Conservation (phyloP, 1,140 invertebrate genomes). For the Anthonomus grandis region DNA sequence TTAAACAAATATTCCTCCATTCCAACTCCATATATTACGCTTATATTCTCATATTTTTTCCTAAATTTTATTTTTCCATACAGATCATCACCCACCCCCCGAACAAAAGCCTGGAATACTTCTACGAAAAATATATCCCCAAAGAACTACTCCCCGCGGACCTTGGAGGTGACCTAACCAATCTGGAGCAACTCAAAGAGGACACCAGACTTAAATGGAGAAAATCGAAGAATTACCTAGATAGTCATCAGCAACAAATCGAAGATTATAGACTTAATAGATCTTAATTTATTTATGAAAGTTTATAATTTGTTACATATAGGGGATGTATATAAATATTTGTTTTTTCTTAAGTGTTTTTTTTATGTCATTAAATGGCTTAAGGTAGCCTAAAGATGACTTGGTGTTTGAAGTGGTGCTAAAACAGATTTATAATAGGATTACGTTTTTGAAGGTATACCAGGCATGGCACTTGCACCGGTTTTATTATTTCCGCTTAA, state of each 20-base stretch:
- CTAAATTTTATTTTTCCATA: too few relatives aligned
- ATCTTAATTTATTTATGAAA: background rate
- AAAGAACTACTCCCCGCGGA: slow-evolving; percentile 50
- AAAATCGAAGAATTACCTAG: slow-evolving; percentile 48
- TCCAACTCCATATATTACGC: too few relatives aligned
- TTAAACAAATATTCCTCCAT: too few relatives aligned
- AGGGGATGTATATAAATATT: background rate
- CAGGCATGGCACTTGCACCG: too few relatives aligned
- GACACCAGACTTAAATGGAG: slow-evolving; percentile 43
- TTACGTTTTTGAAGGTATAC: too few relatives aligned
- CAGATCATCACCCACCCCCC: slow-evolving; percentile 50
- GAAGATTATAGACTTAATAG: slow-evolving; percentile 28
- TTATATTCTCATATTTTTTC: too few relatives aligned
- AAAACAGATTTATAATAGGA: too few relatives aligned
- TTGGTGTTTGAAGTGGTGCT: too few relatives aligned
- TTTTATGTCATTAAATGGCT: too few relatives aligned
- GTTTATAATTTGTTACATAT: too few relatives aligned
- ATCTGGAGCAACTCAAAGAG: slow-evolving; percentile 44
- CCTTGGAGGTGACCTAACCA: slow-evolving; percentile 50
- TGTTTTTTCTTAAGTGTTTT: background rate
- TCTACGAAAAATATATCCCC: slow-evolving; percentile 48
- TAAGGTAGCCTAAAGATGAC: too few relatives aligned
- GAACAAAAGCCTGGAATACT: slow-evolving; percentile 46
- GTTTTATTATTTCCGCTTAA: too few relatives aligned
- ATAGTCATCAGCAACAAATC: slow-evolving; percentile 46